These are phyloP conservation scores for Lepus oiostolus DNA, from an alignment of 2,797 vertebrate genomes.

Conservation along the genomic window DNA sequence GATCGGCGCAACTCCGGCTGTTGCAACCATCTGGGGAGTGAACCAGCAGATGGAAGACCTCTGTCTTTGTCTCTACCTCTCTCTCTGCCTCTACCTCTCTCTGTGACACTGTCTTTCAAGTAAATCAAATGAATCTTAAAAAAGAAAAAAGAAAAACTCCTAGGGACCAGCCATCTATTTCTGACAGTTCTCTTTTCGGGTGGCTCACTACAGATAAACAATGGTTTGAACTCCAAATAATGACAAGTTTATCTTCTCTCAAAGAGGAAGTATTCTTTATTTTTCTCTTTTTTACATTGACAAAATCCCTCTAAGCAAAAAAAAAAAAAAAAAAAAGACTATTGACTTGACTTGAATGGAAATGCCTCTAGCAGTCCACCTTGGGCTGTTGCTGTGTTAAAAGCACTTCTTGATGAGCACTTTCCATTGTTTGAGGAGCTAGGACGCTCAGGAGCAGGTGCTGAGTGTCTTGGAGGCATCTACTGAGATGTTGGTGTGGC, in stretches of 20 bases:
- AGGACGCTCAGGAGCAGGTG: constrained; percentile 29
- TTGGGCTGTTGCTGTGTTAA: background rate
- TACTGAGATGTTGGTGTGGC: background rate
- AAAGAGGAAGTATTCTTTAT: constrained; percentile 41
- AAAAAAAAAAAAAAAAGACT: background rate
- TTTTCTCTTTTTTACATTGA: constrained; percentile 66
- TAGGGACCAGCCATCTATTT: background rate
- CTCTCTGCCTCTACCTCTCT: no score
- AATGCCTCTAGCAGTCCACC: background rate
- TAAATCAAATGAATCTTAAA: no score
- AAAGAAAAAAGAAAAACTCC: no score
- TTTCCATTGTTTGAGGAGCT: background rate
- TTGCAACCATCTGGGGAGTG: no score
- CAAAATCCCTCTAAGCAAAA: constrained; percentile 35
- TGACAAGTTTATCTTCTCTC: constrained; percentile 41
- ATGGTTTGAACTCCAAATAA: background rate
- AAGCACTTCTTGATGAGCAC: background rate
- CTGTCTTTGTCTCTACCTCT: no score
- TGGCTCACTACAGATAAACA: background rate
- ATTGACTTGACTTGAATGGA: background rate
- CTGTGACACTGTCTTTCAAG: no score
- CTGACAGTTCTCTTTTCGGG: background rate
- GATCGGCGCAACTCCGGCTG: no score
- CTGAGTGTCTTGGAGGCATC: background rate
- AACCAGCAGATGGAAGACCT: no score